phyloP scores from a whole-genome alignment of 2,797 vertebrate species.

The Hemibagrus guttatus region DNA sequence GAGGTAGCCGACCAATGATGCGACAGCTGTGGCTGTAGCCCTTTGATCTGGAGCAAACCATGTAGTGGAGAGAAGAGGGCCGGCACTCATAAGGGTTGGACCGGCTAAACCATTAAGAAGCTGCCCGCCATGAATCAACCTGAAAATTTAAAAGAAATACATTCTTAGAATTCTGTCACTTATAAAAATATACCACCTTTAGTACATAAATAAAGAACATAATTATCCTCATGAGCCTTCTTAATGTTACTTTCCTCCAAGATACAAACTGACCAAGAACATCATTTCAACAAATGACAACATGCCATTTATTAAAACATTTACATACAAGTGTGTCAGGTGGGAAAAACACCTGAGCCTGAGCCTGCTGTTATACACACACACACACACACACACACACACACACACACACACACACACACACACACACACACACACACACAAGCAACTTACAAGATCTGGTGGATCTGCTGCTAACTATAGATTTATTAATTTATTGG shows the following conservation, averaged over 20 bases:
- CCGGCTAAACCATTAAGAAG: conserved; percentile 94
- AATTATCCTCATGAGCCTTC: neutral
- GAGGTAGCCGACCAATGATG: conserved; percentile 86
- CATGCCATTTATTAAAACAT: neutral
- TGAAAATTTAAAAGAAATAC: conserved; percentile 61
- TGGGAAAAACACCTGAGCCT: neutral
- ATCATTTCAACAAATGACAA: conserved; percentile 13
- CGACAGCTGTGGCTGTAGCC: conserved; percentile 94
- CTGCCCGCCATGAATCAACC: conserved; percentile 94
- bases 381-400: too few relatives aligned
- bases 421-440: too few relatives aligned
- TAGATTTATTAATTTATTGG: too few relatives aligned
- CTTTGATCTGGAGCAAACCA: conserved; percentile 97
- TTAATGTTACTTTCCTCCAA: neutral
- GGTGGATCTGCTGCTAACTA: too few relatives aligned
- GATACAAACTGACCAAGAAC: neutral
- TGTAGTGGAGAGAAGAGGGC: conserved; percentile 92
- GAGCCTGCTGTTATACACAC: neutral
- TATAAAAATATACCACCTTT: neutral
- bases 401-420: too few relatives aligned
- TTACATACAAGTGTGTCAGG: neutral
- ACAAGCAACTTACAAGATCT: too few relatives aligned
- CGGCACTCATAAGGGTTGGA: conserved; percentile 91
- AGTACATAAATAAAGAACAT: neutral
- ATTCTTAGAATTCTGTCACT: neutral